These are phyloP conservation scores for Thamnophis elegans DNA, from an alignment of 2,797 vertebrate species.

Conservation along the genomic window DNA sequence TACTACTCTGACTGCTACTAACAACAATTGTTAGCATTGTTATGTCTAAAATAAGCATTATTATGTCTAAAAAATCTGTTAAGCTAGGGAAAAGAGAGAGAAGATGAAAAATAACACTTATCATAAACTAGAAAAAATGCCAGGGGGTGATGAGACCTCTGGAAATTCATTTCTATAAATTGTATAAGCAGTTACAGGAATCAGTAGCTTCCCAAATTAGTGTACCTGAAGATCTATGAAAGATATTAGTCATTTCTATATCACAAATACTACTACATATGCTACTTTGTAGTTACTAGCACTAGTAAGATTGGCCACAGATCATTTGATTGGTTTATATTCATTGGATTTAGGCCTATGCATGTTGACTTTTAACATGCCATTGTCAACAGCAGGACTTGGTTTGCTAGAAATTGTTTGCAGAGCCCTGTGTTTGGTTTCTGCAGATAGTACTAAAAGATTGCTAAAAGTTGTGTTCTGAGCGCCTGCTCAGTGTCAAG, in stretches of 20 bases:
- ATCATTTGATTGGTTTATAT: neutral
- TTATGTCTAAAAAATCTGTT: neutral
- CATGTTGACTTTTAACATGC: neutral
- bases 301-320: neutral
- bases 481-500: neutral
- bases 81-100: neutral
- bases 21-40: neutral
- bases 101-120: neutral
- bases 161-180: neutral
- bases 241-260: neutral
- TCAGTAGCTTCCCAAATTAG: neutral
- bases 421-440: neutral
- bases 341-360: neutral
- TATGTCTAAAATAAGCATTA: neutral
- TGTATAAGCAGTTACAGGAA: neutral
- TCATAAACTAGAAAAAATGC: neutral
- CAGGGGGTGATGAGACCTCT: neutral
- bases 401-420: neutral
- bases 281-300: neutral
- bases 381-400: neutral
- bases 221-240: neutral
- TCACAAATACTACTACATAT: neutral
- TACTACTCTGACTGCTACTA: neutral
- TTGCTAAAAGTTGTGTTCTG: neutral
- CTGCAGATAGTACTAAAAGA: neutral